Conservation (phyloP, 1,140 invertebrate genomes). For the Alviniconcha marisindica region DNA sequence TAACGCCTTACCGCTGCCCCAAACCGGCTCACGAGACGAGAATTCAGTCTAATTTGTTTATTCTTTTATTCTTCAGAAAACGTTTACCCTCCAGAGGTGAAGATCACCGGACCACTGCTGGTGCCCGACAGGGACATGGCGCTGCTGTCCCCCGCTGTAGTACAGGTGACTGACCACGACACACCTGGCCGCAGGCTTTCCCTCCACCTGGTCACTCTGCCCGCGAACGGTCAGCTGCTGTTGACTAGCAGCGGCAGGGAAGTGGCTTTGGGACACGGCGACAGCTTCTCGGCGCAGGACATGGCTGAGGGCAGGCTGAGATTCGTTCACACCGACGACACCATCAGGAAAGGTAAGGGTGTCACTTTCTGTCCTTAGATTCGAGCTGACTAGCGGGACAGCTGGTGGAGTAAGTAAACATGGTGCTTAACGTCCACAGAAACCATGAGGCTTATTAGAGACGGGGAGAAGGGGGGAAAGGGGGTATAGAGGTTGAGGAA, state of each 20-base stretch:
- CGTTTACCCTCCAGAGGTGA: conserved; percentile 43
- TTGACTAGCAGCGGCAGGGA: conserved; percentile 49
- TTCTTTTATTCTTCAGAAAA: conserved; percentile 47
- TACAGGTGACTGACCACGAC: conserved; percentile 54
- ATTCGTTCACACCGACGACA: conserved; percentile 44
- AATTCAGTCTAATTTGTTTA: not conserved
- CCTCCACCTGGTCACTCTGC: conserved; percentile 43
- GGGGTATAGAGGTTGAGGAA: not conserved
- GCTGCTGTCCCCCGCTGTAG: conserved; percentile 37
- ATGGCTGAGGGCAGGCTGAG: conserved; percentile 50
- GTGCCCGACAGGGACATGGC: conserved; percentile 41
- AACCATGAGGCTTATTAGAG: no score
- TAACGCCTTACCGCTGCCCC: no score
- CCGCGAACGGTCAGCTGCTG: conserved; percentile 53
- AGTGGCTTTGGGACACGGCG: conserved; percentile 44
- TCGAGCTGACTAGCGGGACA: no score
- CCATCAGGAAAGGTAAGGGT: conserved; percentile 46
- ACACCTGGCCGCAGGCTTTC: conserved; percentile 43
- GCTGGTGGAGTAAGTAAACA: no score
- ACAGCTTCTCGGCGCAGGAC: conserved; percentile 50
- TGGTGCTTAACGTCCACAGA: no score
- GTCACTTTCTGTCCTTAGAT: no score
- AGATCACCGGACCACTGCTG: conserved; percentile 46
- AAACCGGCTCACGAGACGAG: no score
- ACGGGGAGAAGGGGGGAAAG: not conserved